Evolutionary conservation across 2,888 invertebrate genomes (phyloP), one percentile per base, ranked within the genome.

Genomic region (Nesidiocoris tenuis): DNA sequence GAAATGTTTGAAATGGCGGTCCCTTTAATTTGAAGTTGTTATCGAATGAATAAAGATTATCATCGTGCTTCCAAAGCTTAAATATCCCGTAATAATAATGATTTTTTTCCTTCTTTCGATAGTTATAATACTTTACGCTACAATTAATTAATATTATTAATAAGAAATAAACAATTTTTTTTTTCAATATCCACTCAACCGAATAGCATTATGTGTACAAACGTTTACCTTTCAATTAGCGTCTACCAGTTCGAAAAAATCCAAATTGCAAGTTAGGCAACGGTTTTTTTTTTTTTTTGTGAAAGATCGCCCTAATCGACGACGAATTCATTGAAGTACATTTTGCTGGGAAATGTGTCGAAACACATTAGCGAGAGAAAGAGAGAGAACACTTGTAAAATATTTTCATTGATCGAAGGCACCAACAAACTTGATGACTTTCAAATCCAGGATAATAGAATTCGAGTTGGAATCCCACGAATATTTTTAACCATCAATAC

Each of bases 361-460:
- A n/a, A n/a, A n/a, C n/a, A n/a, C n/a, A n/a, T n/a, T 39, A 39
- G 39, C 3, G 5, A 39, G 39, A 39, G 12, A 39, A 39, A 39
- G 12, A 59, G 19, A 19, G 59, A 59, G 19, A 59, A 70, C 21
- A 57, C 70, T 59, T 59, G 25, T 23, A 70, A 59, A 70, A 70
- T 70, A 70, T 59, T 70, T n/a, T 17, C 24, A 59, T 70, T 70
- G 70, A 70, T 57, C 17, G 61, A 70, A 70, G 70, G 70, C 70
- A 70, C 70, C 70, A 70, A 70, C 70, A 24, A 70, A 70, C 61
- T 70, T 70, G 70, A 70, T 70, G 70, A 59, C 70, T 70, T 68
- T 67, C 55, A 67, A 54, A 54, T 70, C 57, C 67, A 67, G 67
- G 61, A 72, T 72, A 63, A 72, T 72, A 61, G 63, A 72, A 72